Percentiles rank a stretch among this genome's conserved stretches.
Conservation (phyloP, 2,113 vertebrate genomes). For the Cyrtonyx montezumae region DNA sequence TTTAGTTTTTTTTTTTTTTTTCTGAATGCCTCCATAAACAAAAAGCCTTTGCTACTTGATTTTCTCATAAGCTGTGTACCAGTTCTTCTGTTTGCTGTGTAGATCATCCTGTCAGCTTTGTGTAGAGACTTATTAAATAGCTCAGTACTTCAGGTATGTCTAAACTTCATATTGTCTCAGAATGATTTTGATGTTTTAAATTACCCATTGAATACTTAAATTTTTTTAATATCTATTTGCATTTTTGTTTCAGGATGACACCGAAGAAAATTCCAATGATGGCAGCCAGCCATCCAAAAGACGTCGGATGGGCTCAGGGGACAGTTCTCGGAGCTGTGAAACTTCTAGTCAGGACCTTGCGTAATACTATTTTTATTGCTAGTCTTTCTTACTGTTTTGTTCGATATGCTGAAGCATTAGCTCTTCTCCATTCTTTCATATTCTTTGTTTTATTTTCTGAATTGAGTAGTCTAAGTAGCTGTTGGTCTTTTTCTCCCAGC, state of each 20-base stretch:
- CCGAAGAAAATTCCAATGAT: constrained; percentile 94
- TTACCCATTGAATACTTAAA: not conserved
- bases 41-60: not conserved
- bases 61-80: not conserved
- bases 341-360: constrained; percentile 91
- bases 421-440: not conserved
- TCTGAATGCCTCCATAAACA: not conserved
- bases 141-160: not conserved
- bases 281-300: constrained; percentile 92
- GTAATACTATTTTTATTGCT: constrained; percentile 65
- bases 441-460: not conserved
- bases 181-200: not conserved
- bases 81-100: not conserved
- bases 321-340: constrained; percentile 95
- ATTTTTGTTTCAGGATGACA: constrained; percentile 77
- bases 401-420: not conserved
- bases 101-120: not conserved
- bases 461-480: not conserved
- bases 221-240: not conserved
- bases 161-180: not conserved
- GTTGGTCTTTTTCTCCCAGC: not conserved
- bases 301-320: constrained; percentile 94
- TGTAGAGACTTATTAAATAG: not conserved
- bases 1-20: not conserved
- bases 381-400: not conserved